Evolutionary conservation across 1,140 invertebrate genomes (phyloP), one percentile per base, ranked within the genome.

Genomic region (Nephila pilipes): DNA sequence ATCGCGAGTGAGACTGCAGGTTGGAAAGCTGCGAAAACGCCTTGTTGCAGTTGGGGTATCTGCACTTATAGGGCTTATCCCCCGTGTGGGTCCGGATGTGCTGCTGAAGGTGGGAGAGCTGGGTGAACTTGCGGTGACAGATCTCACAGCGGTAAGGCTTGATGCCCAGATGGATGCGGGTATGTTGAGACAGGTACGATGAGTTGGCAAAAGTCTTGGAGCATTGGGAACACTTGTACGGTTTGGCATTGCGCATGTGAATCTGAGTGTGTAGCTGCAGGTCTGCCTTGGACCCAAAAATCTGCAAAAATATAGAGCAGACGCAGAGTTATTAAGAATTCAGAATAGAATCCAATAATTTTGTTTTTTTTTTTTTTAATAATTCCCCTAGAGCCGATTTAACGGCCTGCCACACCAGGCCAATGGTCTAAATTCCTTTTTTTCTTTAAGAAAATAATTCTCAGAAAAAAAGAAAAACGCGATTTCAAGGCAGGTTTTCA

Each of bases 11-110:
- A 94, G 98, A 98, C 96, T 99, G 99, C 90, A 99, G 97, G 96
- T 99, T 99, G 95, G 98, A 99, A 94, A 99, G 96, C 96, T 99
- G 99, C 93, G 98, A 99, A 96, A 99, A 99, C 89, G 99, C 99
- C 96, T 99, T 99, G 95, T 94, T 94, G 96, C 99, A 99, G 89
- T 98, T 98, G 29, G 98, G 97, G 96, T 99, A 98, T 94, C 98
- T 97, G 96, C 99, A 99, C 96, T 99, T 99, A 96, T 99, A 99
- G 25, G 99, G 99, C 95, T 99, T 99, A 96, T 99, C 99, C 58
- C 99, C 98, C 63, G 99, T 99, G 96, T 99, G 99, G 85, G 99
- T 99, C 94, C 99, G 97, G 95, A 99, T 99, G 96, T 99, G 99
- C 96, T 99, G 99, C 96, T 99, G 99, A 90, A 99, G 97, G 96